Percentiles rank a stretch among this genome's conserved stretches.
Evolutionary conservation across 2,113 vertebrate genomes (phyloP).

Genomic region (Carettochelys insculpta): DNA sequence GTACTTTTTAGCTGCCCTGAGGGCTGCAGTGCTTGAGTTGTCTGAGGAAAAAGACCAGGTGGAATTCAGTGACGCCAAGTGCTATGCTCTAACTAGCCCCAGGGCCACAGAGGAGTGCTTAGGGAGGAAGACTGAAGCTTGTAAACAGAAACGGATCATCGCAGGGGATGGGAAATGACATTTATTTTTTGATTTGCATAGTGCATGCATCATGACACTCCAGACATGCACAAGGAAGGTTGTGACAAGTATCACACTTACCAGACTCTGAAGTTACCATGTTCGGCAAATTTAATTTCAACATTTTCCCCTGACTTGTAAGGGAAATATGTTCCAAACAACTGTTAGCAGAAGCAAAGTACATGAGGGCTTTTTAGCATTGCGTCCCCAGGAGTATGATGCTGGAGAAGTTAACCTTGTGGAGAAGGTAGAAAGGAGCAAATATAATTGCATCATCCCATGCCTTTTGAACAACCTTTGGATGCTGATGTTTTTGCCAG

Average conservation of each 20-base stretch:
- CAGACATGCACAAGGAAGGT: not conserved
- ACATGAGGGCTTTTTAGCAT: not conserved
- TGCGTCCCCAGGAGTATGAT: accelerated
- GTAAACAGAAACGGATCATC: not conserved
- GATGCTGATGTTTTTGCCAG: constrained; percentile 14
- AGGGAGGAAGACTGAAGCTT: not conserved
- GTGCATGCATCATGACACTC: not conserved
- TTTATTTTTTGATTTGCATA: accelerated
- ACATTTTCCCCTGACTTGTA: not conserved
- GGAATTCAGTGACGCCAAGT: not conserved
- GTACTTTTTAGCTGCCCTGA: not conserved
- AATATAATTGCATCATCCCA: not conserved
- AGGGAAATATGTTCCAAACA: not conserved
- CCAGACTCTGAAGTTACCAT: accelerated
- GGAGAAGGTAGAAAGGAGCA: not conserved
- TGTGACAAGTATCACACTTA: not conserved
- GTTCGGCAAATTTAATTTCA: not conserved
- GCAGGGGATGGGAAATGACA: not conserved
- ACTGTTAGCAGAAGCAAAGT: not conserved
- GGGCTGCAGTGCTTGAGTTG: not conserved
- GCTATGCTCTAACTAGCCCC: not conserved
- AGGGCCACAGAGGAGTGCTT: not conserved
- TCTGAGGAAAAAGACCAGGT: not conserved
- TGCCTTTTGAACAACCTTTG: constrained; percentile 35
- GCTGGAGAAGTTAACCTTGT: not conserved